These are phyloP conservation scores for Ennomos erosarius DNA, from an alignment of 2,888 invertebrate species.

Conservation along the genomic window DNA sequence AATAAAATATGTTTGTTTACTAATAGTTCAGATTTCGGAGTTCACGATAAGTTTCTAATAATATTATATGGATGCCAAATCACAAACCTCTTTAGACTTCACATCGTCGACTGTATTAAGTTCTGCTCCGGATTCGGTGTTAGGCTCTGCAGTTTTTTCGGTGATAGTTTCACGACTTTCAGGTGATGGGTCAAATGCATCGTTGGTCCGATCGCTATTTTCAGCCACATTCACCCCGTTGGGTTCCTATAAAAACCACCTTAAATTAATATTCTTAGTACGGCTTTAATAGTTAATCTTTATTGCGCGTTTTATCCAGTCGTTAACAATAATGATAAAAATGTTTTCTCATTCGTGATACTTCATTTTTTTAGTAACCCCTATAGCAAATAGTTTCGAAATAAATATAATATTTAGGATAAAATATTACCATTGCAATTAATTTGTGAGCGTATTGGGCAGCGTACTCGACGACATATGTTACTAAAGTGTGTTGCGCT, in stretches of 20 bases:
- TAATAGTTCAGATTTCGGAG: too few species aligned
- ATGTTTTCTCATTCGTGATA: too few species aligned
- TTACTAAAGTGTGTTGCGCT: constrained; percentile 33
- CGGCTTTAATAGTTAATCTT: too few species aligned
- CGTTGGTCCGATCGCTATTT: constrained; percentile 47
- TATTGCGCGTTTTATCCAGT: too few species aligned
- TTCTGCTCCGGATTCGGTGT: constrained; percentile 8
- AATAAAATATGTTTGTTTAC: too few species aligned
- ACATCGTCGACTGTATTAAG: constrained; percentile 1
- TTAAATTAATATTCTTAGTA: too few species aligned
- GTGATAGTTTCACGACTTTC: constrained; percentile 51
- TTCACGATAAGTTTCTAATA: too few species aligned
- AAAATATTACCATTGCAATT: constrained; percentile 11
- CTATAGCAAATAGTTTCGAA: too few species aligned
- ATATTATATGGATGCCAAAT: background rate
- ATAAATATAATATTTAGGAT: too few species aligned
- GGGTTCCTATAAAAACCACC: constrained; percentile 39
- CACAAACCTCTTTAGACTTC: constrained; percentile 13
- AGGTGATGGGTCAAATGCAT: constrained; percentile 48
- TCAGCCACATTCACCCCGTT: constrained; percentile 43
- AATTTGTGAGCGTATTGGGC: constrained; percentile 39
- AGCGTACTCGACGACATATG: constrained; percentile 40
- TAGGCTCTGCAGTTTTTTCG: constrained; percentile 25
- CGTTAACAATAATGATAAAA: too few species aligned
- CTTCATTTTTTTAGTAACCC: too few species aligned